A percentile compares a stretch with the other conserved stretches of the same genome.
These are phyloP conservation scores for Stenurella melanura DNA, from an alignment of 2,888 invertebrate species.

Conservation along the genomic window DNA sequence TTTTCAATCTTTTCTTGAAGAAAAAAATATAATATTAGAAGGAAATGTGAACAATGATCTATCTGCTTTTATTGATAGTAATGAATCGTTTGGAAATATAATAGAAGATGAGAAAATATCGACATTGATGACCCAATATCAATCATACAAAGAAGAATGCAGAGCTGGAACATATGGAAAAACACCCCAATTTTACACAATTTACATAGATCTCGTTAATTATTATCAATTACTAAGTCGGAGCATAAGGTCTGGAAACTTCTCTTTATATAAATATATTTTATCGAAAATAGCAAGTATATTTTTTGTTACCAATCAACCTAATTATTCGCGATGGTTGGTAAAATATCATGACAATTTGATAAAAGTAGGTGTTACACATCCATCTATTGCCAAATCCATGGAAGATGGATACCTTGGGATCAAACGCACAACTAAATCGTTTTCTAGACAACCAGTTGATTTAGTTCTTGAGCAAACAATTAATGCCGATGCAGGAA, in stretches of 20 bases:
- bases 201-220: slow-evolving; percentile 59
- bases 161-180: slow-evolving; percentile 51
- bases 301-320: slow-evolving; percentile 46
- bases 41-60: too few relatives aligned
- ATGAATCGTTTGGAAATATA: too few relatives aligned
- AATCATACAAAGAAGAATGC: slow-evolving; percentile 51
- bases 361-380: too few relatives aligned
- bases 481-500: too few relatives aligned
- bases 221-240: slow-evolving; percentile 58
- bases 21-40: slow-evolving; percentile 41
- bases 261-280: slow-evolving; percentile 55
- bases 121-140: slow-evolving; percentile 41
- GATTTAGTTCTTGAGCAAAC: too few relatives aligned
- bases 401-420: too few relatives aligned
- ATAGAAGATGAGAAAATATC: not conserved
- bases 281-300: slow-evolving; percentile 51
- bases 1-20: slow-evolving; percentile 39
- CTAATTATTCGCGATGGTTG: slow-evolving; percentile 43
- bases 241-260: slow-evolving; percentile 63
- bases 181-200: too few relatives aligned
- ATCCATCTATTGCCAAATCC: too few relatives aligned
- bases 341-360: too few relatives aligned
- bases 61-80: too few relatives aligned
- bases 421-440: too few relatives aligned
- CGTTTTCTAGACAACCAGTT: too few relatives aligned